Base-by-base conservation (phyloP, 2,888 invertebrate genomes). In the Fissipunctia ypsillon region DNA sequence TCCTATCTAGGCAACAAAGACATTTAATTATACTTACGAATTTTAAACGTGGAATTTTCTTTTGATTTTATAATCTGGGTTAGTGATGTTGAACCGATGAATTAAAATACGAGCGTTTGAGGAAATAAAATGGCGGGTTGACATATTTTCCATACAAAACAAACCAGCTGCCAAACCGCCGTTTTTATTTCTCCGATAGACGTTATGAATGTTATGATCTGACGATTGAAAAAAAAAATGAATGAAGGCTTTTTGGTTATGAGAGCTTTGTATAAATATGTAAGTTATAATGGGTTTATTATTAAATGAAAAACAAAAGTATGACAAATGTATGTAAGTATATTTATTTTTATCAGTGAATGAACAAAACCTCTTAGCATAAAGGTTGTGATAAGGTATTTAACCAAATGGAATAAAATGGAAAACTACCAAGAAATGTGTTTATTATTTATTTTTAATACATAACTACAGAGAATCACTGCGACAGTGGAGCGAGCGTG, bases 391-490 rank as follows among this genome's bases (percentile, higher is more conserved):
- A 66, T 43, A 64, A 64, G 65, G 75, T 77, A 61, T 52, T 61
- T 71, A 57, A 72, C 28, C 10, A 66, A 73, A 71, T 28, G 70
- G 73, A 72, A 75, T 57, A 65, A 84, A 85, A 88, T 85, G 61
- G 64, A 84, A 84, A 69, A 69, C 64, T 78, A 84, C 73, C 70
- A 78, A 80, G 85, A 76, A 81, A 80, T 89, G 84, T 89, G 90
- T 93, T 94, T 91, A 93, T 93, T 93, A 90, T 93, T 95, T 93
- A 94, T 93, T 95, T 85, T 95, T 91, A 93, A 93, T 95, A 95
- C 91, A 95, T 95, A 95, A 94, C 95, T 95, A 95, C 94, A 93
- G 93, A 93, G 93, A 93, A 93, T 94, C 94, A 91, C 92, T 85
- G 87, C 87, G 84, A 87, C 93, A 90, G 90, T 89, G 91, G 88